These are phyloP conservation scores for Coleophora deauratella DNA, from an alignment of 2,888 invertebrate species.

Conservation along the genomic window DNA sequence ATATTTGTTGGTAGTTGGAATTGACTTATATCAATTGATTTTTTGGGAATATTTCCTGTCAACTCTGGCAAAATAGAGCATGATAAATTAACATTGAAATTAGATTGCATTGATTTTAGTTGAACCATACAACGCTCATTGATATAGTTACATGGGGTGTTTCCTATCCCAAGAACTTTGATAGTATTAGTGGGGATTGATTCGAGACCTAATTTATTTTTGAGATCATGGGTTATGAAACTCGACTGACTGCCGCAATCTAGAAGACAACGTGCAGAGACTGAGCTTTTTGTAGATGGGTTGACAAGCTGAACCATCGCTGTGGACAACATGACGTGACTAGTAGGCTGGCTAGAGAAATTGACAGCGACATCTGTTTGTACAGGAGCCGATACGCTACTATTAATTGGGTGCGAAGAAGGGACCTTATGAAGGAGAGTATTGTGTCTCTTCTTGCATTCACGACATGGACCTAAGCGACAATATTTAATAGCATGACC, in stretches of 20 bases:
- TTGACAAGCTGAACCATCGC: background rate
- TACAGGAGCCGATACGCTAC: background rate
- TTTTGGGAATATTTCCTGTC: constrained; percentile 10
- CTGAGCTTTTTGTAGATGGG: background rate
- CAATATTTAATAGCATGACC: background rate
- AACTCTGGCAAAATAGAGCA: constrained; percentile 12
- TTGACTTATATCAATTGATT: background rate
- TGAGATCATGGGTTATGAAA: constrained; percentile 2
- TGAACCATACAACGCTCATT: constrained; percentile 4
- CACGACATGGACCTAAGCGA: background rate
- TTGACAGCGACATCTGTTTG: background rate
- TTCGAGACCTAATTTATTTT: background rate
- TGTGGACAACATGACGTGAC: constrained; percentile 4
- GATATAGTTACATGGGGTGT: constrained; percentile 2
- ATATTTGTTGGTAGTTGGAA: constrained; percentile 9
- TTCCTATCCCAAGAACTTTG: constrained; percentile 7
- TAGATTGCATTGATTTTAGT: constrained; percentile 3
- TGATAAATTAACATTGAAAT: constrained; percentile 4
- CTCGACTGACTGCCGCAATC: constrained; percentile 5
- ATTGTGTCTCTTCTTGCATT: constrained; percentile 2
- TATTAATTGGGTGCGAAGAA: background rate
- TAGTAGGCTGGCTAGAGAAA: background rate
- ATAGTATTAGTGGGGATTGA: background rate
- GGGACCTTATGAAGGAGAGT: constrained; percentile 1
- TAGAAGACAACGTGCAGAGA: background rate